Conservation (phyloP, 2,113 vertebrate genomes). For the Aplodontia rufa region DNA sequence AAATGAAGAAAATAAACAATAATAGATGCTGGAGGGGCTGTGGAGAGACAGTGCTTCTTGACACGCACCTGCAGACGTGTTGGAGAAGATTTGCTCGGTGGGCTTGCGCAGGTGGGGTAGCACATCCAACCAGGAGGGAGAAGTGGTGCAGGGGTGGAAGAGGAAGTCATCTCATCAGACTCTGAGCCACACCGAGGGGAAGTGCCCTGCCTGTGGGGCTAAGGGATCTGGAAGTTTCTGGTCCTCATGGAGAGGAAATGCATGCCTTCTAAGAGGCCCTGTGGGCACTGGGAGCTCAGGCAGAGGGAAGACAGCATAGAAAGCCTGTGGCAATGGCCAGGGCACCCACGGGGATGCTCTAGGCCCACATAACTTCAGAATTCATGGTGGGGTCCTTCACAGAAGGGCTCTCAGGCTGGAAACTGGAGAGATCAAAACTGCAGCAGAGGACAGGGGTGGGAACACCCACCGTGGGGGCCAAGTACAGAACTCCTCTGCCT, state of each 20-base stretch:
- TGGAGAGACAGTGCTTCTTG: no score
- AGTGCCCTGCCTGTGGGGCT: accelerated
- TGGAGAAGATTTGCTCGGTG: no score
- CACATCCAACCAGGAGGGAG: no score
- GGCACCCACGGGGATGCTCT: not conserved
- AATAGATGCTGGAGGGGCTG: no score
- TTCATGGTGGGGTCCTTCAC: not conserved
- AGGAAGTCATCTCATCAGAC: not conserved
- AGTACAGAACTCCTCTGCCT: not conserved
- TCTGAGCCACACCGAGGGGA: not conserved
- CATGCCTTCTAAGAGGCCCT: no score
- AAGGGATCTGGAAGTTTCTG: not conserved
- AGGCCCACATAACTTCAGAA: not conserved
- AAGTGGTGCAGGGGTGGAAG: no score
- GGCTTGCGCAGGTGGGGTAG: no score
- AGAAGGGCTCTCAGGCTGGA: not conserved
- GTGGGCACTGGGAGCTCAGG: not conserved
- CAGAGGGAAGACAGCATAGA: not conserved
- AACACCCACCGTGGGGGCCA: not conserved
- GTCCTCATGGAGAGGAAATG: no score
- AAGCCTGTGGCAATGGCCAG: not conserved
- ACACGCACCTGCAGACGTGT: no score
- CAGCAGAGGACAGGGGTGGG: not conserved
- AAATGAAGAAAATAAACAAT: no score
- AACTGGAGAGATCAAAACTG: not conserved